phyloP scores from a whole-genome alignment of 1,140 invertebrate genomes.

The Aphaenogaster ashmeadi region DNA sequence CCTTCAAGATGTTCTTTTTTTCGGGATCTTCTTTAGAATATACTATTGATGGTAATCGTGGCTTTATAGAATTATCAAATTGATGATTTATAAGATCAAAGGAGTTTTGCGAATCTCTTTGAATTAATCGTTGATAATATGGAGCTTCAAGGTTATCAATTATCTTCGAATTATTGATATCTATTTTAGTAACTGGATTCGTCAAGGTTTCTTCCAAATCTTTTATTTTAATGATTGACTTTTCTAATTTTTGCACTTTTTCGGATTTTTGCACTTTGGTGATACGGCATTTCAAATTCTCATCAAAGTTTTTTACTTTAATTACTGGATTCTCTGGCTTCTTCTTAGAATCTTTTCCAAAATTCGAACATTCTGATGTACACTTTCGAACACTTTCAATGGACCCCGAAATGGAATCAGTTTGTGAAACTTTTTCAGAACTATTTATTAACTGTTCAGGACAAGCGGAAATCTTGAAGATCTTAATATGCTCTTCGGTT shows the following conservation, averaged over 20 bases:
- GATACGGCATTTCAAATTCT: not conserved
- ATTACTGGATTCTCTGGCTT: not conserved
- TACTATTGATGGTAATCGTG: not conserved
- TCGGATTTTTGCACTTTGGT: not conserved
- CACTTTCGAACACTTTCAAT: not conserved
- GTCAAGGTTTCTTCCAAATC: not conserved
- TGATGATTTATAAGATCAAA: not conserved
- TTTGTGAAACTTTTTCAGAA: not conserved
- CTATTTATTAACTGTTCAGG: not conserved
- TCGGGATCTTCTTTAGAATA: not conserved
- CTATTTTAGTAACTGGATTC: not conserved
- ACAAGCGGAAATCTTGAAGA: not conserved
- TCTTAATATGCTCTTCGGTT: slow-evolving; percentile 52
- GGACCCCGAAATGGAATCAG: not conserved
- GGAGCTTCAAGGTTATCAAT: not conserved
- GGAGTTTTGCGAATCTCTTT: not conserved
- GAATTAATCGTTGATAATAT: not conserved
- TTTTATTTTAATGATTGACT: not conserved
- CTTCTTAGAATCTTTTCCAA: slow-evolving; percentile 5
- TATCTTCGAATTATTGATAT: not conserved
- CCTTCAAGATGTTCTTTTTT: not conserved
- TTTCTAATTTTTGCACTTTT: not conserved
- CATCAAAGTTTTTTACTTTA: not conserved
- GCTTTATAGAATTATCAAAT: not conserved
- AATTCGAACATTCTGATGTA: not conserved